These are phyloP conservation scores for Ichneumon xanthorius DNA, from an alignment of 2,888 invertebrate species.

Conservation along the genomic window DNA sequence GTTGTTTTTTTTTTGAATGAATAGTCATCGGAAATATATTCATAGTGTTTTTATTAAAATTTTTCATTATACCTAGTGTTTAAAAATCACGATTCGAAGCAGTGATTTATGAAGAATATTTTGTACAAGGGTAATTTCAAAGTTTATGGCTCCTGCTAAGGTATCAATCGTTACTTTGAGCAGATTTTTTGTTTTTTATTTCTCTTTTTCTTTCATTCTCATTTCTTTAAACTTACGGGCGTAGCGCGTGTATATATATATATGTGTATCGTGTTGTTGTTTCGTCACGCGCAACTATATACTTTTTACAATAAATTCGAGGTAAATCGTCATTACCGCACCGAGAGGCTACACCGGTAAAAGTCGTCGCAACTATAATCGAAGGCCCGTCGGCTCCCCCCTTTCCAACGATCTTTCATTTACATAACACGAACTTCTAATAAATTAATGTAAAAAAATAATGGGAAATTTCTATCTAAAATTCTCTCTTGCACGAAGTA, in stretches of 20 bases:
- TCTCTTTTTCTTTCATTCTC: constrained; percentile 24
- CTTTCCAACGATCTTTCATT: constrained; percentile 61
- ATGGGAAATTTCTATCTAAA: constrained; percentile 65
- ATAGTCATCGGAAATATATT: constrained; percentile 76
- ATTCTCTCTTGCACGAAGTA: constrained; percentile 64
- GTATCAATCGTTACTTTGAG: constrained; percentile 77
- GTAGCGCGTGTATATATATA: constrained; percentile 7
- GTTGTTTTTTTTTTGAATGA: constrained; percentile 61
- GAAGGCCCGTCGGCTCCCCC: not conserved
- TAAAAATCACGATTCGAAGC: constrained; percentile 78
- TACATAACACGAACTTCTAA: constrained; percentile 69
- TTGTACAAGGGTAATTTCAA: constrained; percentile 78
- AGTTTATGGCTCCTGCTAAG: constrained; percentile 74
- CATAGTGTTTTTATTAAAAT: constrained; percentile 76
- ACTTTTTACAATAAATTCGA: constrained; percentile 63
- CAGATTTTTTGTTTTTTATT: constrained; percentile 68
- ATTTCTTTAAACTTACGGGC: constrained; percentile 43
- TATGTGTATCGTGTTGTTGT: constrained; percentile 23
- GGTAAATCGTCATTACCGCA: constrained; percentile 51
- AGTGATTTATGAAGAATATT: constrained; percentile 75
- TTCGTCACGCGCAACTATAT: constrained; percentile 53
- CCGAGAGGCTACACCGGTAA: constrained; percentile 47
- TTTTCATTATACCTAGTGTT: constrained; percentile 74
- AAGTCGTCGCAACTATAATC: constrained; percentile 38
- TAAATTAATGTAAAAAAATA: constrained; percentile 69